phyloP scores from a whole-genome alignment of 1,140 invertebrate genomes.

The Ylistrum balloti region DNA sequence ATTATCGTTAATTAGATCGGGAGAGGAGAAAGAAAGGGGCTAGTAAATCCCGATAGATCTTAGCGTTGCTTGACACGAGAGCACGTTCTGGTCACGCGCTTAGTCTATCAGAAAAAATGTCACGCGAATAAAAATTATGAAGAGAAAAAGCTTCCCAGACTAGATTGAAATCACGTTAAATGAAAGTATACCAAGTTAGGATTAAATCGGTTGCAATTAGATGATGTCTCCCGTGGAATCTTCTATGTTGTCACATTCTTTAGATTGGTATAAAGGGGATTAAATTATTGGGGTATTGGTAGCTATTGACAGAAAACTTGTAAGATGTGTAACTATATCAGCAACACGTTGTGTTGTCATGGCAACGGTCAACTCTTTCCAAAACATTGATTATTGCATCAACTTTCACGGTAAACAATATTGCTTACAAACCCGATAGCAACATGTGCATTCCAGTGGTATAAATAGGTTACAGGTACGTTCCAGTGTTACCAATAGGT shows the following conservation, averaged over 20 bases:
- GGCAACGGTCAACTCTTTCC: background rate
- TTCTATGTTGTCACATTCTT: background rate
- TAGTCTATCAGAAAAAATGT: background rate
- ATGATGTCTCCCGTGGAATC: background rate
- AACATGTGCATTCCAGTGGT: too few species aligned
- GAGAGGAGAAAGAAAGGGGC: too few species aligned
- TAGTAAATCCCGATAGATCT: background rate
- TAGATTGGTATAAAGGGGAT: background rate
- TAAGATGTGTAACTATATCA: background rate
- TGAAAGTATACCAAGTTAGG: background rate
- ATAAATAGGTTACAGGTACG: too few species aligned
- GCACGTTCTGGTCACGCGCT: background rate
- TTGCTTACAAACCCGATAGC: background rate
- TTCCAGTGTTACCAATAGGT: background rate
- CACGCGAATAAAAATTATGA: background rate
- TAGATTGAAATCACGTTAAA: background rate
- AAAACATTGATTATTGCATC: constrained; percentile 18
- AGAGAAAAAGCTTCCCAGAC: background rate
- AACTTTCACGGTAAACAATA: background rate
- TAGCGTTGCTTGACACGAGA: background rate
- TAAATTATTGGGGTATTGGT: background rate
- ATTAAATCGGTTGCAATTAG: too few species aligned
- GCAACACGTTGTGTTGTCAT: background rate
- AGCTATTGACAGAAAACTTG: background rate
- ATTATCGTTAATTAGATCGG: background rate